A percentile compares a stretch with the other conserved stretches of the same genome.
These are phyloP conservation scores for Gavialis gangeticus DNA, from an alignment of 2,113 vertebrate species.

Conservation along the genomic window DNA sequence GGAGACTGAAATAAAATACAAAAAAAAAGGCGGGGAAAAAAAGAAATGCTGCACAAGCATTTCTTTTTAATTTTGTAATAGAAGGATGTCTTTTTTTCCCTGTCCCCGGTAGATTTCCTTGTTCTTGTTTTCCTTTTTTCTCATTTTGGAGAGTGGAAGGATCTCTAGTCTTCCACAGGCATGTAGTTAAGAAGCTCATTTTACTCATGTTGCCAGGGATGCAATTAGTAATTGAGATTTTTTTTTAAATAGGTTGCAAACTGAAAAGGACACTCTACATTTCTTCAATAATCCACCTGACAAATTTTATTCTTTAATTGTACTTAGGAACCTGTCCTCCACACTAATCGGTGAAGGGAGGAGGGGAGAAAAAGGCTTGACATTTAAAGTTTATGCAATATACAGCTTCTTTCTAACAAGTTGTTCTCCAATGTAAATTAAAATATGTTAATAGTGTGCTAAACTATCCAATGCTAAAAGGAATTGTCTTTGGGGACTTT, in stretches of 20 bases:
- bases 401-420: slow-evolving; percentile 49
- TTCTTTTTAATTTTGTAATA: background rate
- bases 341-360: slow-evolving; percentile 29
- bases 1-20: background rate
- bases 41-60: background rate
- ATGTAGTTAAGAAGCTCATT: background rate
- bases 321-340: slow-evolving; percentile 60
- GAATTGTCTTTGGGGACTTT: background rate
- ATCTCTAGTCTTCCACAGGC: background rate
- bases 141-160: background rate
- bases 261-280: slow-evolving; percentile 54
- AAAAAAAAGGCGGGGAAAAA: too few species aligned
- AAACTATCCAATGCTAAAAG: slow-evolving; percentile 49
- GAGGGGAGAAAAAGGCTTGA: slow-evolving; percentile 34
- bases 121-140: background rate
- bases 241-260: background rate
- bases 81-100: background rate
- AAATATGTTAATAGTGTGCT: slow-evolving; percentile 18
- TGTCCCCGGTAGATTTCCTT: background rate
- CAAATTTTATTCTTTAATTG: slow-evolving; percentile 59
- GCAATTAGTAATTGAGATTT: background rate
- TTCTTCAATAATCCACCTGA: slow-evolving; percentile 56
- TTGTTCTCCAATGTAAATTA: slow-evolving; percentile 58
- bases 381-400: slow-evolving; percentile 71
- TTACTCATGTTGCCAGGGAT: slow-evolving; percentile 13